phyloP scores from a whole-genome alignment of 2,113 vertebrate species.

The Burhinus oedicnemus region DNA sequence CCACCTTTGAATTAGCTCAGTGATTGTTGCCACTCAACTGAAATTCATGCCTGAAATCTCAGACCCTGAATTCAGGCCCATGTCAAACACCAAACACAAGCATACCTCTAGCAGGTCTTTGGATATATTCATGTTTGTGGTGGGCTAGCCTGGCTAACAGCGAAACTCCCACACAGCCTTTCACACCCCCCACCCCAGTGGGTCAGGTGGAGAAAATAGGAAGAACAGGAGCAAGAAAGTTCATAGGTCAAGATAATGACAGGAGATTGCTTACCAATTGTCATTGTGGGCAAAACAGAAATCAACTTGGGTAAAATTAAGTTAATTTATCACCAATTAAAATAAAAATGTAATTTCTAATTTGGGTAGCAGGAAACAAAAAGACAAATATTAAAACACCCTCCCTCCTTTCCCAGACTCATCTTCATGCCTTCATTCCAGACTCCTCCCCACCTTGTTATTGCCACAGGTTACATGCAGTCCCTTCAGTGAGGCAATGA shows the following conservation, averaged over 20 bases:
- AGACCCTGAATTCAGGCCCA: neutral
- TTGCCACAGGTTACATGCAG: neutral
- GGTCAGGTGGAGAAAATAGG: neutral
- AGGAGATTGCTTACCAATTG: neutral
- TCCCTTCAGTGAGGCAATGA: neutral
- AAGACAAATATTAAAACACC: neutral
- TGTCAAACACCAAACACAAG: neutral
- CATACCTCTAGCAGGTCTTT: neutral
- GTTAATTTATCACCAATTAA: neutral
- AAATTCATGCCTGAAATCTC: neutral
- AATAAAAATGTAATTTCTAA: neutral
- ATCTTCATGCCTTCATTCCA: neutral
- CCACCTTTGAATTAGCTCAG: neutral
- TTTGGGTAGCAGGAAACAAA: neutral
- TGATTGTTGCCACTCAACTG: neutral
- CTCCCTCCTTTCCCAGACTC: neutral
- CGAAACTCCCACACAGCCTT: neutral
- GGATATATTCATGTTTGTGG: neutral
- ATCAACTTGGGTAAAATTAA: neutral
- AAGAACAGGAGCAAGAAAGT: neutral
- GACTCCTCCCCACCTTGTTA: neutral
- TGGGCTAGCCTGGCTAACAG: neutral
- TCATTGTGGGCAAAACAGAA: neutral
- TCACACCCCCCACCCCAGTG: neutral
- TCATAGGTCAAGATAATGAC: neutral